phyloP scores from a whole-genome alignment of 2,113 vertebrate species.

The Upupa epops region DNA sequence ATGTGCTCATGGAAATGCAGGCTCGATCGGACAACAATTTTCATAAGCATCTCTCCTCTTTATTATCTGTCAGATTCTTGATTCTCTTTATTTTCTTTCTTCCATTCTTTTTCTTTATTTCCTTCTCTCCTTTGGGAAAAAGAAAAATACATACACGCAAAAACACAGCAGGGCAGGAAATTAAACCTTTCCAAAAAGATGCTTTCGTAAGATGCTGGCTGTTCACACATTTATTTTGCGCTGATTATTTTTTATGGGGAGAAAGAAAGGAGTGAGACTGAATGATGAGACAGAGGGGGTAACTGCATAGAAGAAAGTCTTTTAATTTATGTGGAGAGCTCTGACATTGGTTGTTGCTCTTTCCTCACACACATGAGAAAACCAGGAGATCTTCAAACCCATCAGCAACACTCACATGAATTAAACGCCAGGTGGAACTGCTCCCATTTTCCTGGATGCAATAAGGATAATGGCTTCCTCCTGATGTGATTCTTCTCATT shows the following conservation, averaged over 20 bases:
- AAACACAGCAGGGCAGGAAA: constrained; percentile 20
- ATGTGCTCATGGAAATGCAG: not conserved
- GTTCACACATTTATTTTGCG: constrained; percentile 21
- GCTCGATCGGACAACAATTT: not conserved
- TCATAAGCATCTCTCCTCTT: not conserved
- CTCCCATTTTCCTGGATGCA: not conserved
- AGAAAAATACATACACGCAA: not conserved
- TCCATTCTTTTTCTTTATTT: not conserved
- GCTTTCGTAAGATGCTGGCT: not conserved
- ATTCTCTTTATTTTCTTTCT: not conserved
- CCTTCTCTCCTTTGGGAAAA: not conserved
- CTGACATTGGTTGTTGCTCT: not conserved
- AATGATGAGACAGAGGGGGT: not conserved
- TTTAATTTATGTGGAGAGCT: not conserved
- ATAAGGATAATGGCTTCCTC: not conserved
- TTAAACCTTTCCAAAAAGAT: constrained; percentile 30
- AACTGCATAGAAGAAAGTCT: not conserved
- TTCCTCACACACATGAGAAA: not conserved
- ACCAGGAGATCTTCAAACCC: not conserved
- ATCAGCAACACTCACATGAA: not conserved
- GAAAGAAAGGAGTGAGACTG: not conserved
- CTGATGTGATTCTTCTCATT: not conserved
- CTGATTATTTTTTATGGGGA: not conserved
- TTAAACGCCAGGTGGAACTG: not conserved
- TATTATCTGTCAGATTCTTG: not conserved